Evolutionary conservation across 64 coral and sea anemone genomes (phyloP).

Genomic region (Montipora sp.): DNA sequence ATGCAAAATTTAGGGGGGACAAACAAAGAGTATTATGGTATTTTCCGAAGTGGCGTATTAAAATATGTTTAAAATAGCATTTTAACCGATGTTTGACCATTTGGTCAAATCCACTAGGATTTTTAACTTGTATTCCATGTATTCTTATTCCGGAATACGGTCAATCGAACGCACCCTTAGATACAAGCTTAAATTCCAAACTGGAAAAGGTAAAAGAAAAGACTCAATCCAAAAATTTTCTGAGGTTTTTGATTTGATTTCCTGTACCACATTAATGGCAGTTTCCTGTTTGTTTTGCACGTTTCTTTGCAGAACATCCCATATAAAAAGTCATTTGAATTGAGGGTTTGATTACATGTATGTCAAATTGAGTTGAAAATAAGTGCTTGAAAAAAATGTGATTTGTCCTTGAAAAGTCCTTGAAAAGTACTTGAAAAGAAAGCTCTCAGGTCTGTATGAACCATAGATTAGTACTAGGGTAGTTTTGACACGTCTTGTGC

Average conservation of each 20-base stretch:
- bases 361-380: neutral
- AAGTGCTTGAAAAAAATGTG: neutral
- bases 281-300: neutral
- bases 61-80: no score
- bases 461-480: neutral
- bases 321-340: neutral
- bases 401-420: neutral
- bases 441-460: neutral
- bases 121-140: no score
- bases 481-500: no score
- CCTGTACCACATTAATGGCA: neutral
- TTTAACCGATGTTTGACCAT: no score
- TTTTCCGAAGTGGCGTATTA: no score
- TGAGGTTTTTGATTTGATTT: conserved; percentile 3
- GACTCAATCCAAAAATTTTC: neutral
- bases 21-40: no score
- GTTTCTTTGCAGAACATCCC: neutral
- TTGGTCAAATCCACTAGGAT: no score
- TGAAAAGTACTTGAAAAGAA: neutral
- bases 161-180: neutral
- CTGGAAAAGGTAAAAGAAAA: neutral
- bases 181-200: conserved; percentile 1
- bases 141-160: no score
- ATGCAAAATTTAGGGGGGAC: no score
- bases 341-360: neutral